phyloP scores from a whole-genome alignment of 2,113 vertebrate genomes.

The Eulemur macaco region DNA sequence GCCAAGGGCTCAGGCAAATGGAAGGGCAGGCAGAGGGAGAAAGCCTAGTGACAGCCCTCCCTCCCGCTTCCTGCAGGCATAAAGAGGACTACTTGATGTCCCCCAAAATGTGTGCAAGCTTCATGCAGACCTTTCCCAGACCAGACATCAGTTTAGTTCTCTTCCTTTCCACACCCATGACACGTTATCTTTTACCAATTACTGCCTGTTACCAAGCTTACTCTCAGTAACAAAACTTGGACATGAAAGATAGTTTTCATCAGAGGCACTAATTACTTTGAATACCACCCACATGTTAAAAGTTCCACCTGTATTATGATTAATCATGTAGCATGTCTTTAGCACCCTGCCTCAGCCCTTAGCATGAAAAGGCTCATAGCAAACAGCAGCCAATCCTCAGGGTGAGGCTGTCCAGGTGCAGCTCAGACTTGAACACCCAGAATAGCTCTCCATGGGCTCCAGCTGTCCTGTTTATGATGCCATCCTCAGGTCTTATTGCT shows the following conservation, averaged over 20 bases:
- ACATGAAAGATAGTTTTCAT: background rate
- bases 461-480: background rate
- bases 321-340: background rate
- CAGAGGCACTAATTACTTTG: background rate
- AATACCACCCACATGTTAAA: background rate
- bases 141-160: background rate
- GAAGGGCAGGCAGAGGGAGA: background rate
- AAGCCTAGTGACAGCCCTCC: background rate
- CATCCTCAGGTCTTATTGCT: accelerated
- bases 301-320: background rate
- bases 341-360: background rate
- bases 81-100: background rate
- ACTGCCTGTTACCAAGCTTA: background rate
- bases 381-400: no score
- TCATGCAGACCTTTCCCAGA: background rate
- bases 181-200: background rate
- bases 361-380: background rate
- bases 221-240: background rate
- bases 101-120: accelerated
- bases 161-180: background rate
- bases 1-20: background rate
- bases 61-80: background rate
- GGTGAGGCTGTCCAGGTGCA: background rate
- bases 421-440: background rate
- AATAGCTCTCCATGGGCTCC: background rate